A percentile compares a stretch with the other conserved stretches of the same genome.
Conservation (phyloP, 30 jellyfish, hydroid and myxozoan genomes). For the Pseudorhiza aurosa region DNA sequence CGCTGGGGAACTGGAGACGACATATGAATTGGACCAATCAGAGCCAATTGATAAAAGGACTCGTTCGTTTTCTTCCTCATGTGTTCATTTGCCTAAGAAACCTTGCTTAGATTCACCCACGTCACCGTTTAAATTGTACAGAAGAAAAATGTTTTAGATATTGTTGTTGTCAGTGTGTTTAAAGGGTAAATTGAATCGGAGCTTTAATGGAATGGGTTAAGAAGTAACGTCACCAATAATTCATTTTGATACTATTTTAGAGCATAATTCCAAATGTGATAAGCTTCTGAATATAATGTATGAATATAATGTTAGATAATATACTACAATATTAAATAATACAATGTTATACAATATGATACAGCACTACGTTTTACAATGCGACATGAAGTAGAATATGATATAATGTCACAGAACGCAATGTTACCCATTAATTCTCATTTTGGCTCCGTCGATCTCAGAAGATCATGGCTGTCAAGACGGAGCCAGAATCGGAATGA, state of each 20-base stretch:
- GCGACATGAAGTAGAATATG: too few relatives aligned
- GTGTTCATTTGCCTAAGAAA: conserved; percentile 16
- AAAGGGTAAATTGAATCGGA: neutral
- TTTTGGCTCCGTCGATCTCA: too few relatives aligned
- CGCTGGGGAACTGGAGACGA: conserved; percentile 40
- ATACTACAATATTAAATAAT: too few relatives aligned
- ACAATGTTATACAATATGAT: neutral
- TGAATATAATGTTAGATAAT: neutral
- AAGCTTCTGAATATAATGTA: neutral
- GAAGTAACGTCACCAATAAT: neutral
- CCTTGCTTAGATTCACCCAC: conserved; percentile 60
- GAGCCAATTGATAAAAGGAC: conserved; percentile 9
- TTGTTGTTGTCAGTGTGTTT: neutral
- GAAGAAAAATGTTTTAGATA: conserved; percentile 55
- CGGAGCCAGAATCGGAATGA: too few relatives aligned
- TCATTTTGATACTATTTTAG: neutral
- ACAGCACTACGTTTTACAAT: too few relatives aligned
- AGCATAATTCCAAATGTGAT: neutral
- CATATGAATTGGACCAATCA: neutral
- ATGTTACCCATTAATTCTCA: too few relatives aligned
- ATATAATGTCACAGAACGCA: too few relatives aligned
- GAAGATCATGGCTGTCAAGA: too few relatives aligned
- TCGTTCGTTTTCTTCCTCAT: neutral
- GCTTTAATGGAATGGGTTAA: neutral
- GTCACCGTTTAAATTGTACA: conserved; percentile 53